Conservation (phyloP, 2,888 invertebrate species). For the Crematogaster levior region DNA sequence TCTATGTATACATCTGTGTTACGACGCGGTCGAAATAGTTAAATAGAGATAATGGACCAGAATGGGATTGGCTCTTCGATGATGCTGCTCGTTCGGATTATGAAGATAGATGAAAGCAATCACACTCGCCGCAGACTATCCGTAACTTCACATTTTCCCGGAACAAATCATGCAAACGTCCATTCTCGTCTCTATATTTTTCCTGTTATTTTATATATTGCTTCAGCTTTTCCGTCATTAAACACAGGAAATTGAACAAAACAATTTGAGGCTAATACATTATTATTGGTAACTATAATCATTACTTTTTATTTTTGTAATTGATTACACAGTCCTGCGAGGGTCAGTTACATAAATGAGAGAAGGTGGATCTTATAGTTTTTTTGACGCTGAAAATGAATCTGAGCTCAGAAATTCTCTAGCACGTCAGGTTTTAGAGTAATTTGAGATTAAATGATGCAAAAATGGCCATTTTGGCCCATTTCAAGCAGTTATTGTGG, state of each 20-base stretch:
- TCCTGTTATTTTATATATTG: constrained; percentile 22
- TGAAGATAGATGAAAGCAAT: constrained; percentile 58
- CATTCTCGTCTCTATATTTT: background rate
- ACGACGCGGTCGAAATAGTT: constrained; percentile 56
- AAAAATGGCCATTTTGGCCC: no score
- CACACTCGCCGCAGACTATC: constrained; percentile 35
- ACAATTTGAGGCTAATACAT: background rate
- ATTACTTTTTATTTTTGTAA: constrained; percentile 10
- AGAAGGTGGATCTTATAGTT: no score
- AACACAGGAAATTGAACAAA: background rate
- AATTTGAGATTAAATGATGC: no score
- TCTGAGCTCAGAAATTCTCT: no score
- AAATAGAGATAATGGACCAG: constrained; percentile 58
- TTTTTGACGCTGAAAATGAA: no score
- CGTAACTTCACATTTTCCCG: constrained; percentile 21
- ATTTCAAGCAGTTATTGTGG: no score
- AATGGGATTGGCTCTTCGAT: constrained; percentile 56
- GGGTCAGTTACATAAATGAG: no score
- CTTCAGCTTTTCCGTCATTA: background rate
- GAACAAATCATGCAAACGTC: constrained; percentile 21
- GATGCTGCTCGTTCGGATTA: constrained; percentile 47
- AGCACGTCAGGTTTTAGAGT: no score
- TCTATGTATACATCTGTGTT: constrained; percentile 11
- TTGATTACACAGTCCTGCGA: no score
- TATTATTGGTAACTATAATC: background rate